Conservation (phyloP, 2,113 vertebrate genomes). For the Ailuropoda melanoleuca region DNA sequence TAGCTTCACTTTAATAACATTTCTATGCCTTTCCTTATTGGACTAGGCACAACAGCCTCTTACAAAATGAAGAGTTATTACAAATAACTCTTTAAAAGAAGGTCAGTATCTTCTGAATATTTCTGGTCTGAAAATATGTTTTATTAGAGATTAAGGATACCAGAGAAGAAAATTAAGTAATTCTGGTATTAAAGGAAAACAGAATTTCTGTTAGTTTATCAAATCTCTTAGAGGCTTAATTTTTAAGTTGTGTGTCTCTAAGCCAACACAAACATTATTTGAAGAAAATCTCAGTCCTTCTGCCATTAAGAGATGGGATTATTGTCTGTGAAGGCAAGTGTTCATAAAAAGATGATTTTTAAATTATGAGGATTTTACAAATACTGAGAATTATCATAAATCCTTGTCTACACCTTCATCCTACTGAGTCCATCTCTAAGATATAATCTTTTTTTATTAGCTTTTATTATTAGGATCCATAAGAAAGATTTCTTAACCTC, state of each 20-base stretch:
- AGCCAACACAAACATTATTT: slow-evolving; percentile 16
- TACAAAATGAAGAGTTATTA: not conserved
- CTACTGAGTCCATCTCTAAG: not conserved
- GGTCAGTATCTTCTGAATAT: not conserved
- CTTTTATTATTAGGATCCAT: not conserved
- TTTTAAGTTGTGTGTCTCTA: not conserved
- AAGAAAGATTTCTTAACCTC: not conserved
- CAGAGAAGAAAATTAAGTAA: not conserved
- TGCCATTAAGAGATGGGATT: not conserved
- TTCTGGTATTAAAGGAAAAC: not conserved
- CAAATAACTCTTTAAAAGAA: not conserved
- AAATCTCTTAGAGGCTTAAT: not conserved
- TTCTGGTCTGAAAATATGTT: not conserved
- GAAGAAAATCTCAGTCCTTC: not conserved
- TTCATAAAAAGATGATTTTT: not conserved
- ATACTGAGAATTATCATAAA: not conserved
- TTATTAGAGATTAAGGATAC: slow-evolving; percentile 7
- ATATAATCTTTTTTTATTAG: not conserved
- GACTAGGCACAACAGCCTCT: not conserved
- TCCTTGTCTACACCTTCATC: not conserved
- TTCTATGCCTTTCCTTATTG: not conserved
- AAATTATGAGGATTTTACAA: not conserved
- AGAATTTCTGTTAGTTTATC: not conserved
- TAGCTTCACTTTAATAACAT: not conserved
- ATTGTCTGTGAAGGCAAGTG: not conserved